Evolutionary conservation across 2,113 vertebrate genomes (phyloP).

Genomic region (Axis porcinus): DNA sequence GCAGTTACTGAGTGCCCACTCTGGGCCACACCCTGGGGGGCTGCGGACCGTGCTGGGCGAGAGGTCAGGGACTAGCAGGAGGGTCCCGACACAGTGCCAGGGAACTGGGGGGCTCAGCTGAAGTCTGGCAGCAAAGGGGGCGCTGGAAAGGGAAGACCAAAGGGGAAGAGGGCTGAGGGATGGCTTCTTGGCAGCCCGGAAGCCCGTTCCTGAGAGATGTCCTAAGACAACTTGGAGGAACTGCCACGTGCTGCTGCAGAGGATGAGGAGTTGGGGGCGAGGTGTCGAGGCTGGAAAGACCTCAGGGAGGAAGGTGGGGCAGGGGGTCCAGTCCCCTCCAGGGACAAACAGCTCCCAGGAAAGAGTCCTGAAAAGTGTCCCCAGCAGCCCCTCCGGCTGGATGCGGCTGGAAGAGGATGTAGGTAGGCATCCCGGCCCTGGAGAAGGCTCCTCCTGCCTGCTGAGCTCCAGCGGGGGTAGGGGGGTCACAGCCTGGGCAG

Average conservation of each 20-base stretch:
- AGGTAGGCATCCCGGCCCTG: fast-evolving
- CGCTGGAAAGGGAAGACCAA: not conserved
- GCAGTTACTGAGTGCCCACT: not conserved
- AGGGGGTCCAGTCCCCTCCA: not conserved
- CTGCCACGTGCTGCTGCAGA: not conserved
- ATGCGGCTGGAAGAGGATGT: not conserved
- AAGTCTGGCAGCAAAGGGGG: not conserved
- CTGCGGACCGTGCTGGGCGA: not conserved
- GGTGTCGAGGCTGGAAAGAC: not conserved
- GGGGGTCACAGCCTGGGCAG: not conserved
- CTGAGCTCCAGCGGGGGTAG: not conserved
- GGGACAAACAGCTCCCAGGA: not conserved
- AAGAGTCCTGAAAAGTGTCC: not conserved
- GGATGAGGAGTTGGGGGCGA: fast-evolving
- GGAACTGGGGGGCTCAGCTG: not conserved
- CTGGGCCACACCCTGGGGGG: not conserved
- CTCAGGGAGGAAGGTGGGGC: not conserved
- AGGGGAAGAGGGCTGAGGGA: fast-evolving
- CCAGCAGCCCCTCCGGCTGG: not conserved
- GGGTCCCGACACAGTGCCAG: not conserved
- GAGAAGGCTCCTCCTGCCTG: not conserved
- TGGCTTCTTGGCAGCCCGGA: not conserved
- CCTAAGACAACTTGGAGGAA: not conserved
- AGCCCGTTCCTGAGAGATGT: not conserved
- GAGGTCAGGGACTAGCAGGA: not conserved